Conservation (phyloP, 92 coral and sea anemone species). For the Nematostella vectensis region DNA sequence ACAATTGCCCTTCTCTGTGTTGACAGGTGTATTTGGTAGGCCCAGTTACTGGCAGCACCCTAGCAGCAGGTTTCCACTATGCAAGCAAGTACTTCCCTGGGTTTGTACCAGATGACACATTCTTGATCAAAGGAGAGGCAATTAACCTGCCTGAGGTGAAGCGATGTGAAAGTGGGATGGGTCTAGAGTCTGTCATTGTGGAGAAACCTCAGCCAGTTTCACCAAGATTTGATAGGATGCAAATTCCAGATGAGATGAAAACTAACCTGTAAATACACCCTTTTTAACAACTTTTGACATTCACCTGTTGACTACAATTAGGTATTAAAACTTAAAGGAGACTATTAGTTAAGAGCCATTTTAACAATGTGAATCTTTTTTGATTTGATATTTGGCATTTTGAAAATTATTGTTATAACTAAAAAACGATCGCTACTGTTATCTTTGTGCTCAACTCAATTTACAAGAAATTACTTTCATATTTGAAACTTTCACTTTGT, state of each 20-base stretch:
- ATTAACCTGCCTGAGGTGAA: conserved; percentile 1
- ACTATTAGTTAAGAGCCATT: too few species aligned
- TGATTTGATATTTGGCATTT: too few species aligned
- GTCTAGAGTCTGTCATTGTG: not conserved
- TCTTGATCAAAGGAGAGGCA: conserved; percentile 9
- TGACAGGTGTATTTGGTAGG: conserved; percentile 59
- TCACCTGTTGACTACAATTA: too few species aligned
- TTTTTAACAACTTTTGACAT: not conserved
- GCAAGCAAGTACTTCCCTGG: conserved; percentile 8
- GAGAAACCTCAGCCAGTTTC: not conserved
- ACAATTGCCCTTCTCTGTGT: too few species aligned
- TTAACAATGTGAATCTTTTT: too few species aligned
- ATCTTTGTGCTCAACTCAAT: too few species aligned
- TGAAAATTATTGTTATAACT: too few species aligned
- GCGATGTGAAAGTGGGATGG: not conserved
- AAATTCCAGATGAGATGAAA: conserved; percentile 22
- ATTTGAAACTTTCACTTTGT: too few species aligned
- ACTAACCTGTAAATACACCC: conserved; percentile 12
- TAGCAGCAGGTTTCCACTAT: conserved; percentile 16
- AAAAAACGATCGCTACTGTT: too few species aligned
- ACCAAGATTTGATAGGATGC: conserved; percentile 7
- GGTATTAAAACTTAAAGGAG: too few species aligned
- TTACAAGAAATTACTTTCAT: too few species aligned
- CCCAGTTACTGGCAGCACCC: conserved; percentile 35
- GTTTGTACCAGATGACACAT: not conserved